A percentile compares a stretch with the other conserved stretches of the same genome.
Evolutionary conservation across 2,797 vertebrate genomes (phyloP).

Genomic region (Sebastes aleutianus): DNA sequence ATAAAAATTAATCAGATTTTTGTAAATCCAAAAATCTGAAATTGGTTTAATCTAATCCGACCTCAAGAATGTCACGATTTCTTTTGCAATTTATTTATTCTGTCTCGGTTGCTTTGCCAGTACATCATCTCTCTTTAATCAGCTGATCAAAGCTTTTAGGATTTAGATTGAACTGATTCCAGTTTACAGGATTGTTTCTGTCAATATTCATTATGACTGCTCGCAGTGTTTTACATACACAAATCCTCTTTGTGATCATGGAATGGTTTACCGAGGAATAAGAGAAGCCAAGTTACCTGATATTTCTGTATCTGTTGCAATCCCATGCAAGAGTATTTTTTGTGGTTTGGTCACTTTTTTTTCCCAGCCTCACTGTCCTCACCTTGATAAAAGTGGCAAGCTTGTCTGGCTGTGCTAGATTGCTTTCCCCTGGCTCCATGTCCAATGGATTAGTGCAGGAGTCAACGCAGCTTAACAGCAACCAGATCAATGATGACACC

Average conservation of each 20-base stretch:
- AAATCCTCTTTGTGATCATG: not conserved
- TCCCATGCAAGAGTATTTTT: constrained; percentile 7
- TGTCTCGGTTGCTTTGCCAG: not conserved
- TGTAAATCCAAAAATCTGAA: not conserved
- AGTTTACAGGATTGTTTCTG: constrained; percentile 26
- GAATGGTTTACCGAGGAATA: not conserved
- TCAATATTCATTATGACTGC: constrained; percentile 15
- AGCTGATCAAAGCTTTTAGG: constrained; percentile 9
- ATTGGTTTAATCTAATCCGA: not conserved
- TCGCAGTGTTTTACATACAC: not conserved
- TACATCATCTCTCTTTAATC: constrained; percentile 28
- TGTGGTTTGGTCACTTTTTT: constrained; percentile 12
- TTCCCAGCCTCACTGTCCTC: constrained; percentile 2
- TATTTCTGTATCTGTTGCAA: not conserved
- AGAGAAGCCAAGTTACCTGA: not conserved
- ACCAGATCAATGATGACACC: constrained; percentile 71
- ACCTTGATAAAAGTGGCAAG: constrained; percentile 37
- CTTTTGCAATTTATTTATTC: not conserved
- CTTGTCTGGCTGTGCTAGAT: constrained; percentile 55
- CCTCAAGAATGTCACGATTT: not conserved
- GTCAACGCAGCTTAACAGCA: constrained; percentile 67
- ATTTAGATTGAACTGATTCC: constrained; percentile 32
- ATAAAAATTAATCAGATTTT: not conserved
- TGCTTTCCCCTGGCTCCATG: constrained; percentile 61
- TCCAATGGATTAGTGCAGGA: constrained; percentile 77